Evolutionary conservation across 2,888 invertebrate genomes (phyloP).

Genomic region (Dicyrtoma fusca): DNA sequence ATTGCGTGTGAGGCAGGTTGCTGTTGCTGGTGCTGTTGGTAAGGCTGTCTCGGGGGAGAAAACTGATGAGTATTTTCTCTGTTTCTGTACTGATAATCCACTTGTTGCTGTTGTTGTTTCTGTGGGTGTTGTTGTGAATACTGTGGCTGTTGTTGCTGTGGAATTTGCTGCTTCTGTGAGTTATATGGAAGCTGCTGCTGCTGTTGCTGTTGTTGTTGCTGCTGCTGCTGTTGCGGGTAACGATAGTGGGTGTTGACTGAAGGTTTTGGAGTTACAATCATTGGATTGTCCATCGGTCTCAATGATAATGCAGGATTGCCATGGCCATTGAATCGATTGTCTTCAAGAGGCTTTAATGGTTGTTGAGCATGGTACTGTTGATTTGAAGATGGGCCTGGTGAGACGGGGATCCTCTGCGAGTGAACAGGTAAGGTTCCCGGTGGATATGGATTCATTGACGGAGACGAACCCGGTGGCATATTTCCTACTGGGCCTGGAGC

Average conservation of each 20-base stretch:
- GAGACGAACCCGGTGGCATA: too few species aligned
- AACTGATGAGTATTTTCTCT: neutral
- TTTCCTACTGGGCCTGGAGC: too few species aligned
- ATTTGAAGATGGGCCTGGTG: too few species aligned
- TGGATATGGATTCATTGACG: too few species aligned
- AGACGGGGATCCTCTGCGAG: too few species aligned
- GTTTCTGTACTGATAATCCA: neutral
- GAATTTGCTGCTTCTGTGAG: neutral
- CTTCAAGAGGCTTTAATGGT: neutral
- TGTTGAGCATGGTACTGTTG: slow-evolving; percentile 5
- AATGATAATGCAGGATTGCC: too few species aligned
- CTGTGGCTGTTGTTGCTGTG: neutral
- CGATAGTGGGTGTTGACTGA: neutral
- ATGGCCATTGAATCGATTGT: neutral
- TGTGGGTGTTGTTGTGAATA: neutral
- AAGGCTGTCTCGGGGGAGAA: neutral
- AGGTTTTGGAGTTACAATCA: neutral
- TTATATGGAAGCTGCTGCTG: too few species aligned
- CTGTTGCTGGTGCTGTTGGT: neutral
- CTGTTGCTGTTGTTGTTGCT: neutral
- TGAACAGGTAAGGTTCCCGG: too few species aligned
- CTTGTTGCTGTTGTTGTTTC: slow-evolving; percentile 8
- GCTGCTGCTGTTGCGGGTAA: neutral
- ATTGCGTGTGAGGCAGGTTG: too few species aligned
- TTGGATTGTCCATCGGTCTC: too few species aligned